Evolutionary conservation across 2,113 vertebrate genomes (phyloP).

Genomic region (Capra hircus): DNA sequence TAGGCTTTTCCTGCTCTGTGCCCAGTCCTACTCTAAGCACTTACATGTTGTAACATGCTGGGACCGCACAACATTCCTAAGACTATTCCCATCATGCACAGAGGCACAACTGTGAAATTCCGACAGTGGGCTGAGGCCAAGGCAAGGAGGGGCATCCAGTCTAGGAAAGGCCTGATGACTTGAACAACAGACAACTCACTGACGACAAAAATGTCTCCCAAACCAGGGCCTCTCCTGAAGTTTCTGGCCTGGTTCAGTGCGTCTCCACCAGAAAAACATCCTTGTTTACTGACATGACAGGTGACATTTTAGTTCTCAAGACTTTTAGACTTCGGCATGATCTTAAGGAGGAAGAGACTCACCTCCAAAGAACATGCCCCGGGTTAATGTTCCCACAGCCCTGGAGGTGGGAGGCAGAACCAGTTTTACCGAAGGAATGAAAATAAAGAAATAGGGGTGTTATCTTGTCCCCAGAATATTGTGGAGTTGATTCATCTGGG

Average conservation of each 20-base stretch:
- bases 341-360: not conserved
- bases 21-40: not conserved
- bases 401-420: not conserved
- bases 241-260: not conserved
- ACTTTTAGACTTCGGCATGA: not conserved
- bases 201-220: not conserved
- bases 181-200: not conserved
- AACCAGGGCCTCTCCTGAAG: not conserved
- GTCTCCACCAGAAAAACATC: not conserved
- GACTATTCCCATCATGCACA: not conserved
- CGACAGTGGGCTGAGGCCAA: too few relatives aligned
- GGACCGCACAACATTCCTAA: not conserved
- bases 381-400: not conserved
- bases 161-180: not conserved
- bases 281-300: not conserved
- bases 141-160: fast-evolving
- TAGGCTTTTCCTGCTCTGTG: not conserved
- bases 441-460: not conserved
- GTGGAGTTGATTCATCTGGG: not conserved
- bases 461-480: not conserved
- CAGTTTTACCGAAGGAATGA: not conserved
- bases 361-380: not conserved
- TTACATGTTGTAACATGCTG: not conserved
- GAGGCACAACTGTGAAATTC: not conserved
- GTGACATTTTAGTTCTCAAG: not conserved